A percentile compares a stretch with the other conserved stretches of the same genome.
Conservation (phyloP, 1,140 invertebrate species). For the Olivierus martensii region DNA sequence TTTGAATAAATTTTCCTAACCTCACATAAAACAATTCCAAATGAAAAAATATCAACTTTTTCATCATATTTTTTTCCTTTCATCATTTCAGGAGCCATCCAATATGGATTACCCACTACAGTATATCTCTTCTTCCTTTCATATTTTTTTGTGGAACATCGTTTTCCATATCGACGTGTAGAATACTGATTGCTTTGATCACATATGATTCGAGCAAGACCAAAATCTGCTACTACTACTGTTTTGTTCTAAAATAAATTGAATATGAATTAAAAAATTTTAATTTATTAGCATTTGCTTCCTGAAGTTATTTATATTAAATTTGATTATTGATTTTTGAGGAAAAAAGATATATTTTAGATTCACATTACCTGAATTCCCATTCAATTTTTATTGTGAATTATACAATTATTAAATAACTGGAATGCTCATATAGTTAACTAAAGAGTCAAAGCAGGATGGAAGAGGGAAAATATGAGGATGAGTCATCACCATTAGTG, state of each 20-base stretch:
- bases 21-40: conserved; percentile 91
- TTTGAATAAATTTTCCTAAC: conserved; percentile 35
- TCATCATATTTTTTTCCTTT: conserved; percentile 91
- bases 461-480: too few relatives aligned
- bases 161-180: conserved; percentile 20
- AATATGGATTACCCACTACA: conserved; percentile 89
- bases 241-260: conserved; percentile 54
- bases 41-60: conserved; percentile 94
- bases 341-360: too few relatives aligned
- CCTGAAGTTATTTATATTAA: too few relatives aligned
- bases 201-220: conserved; percentile 73
- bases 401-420: too few relatives aligned
- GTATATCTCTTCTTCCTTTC: conserved; percentile 54
- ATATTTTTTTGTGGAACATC: conserved; percentile 32
- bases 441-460: too few relatives aligned
- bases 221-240: conserved; percentile 90
- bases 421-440: too few relatives aligned
- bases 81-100: conserved; percentile 99
- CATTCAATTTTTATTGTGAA: too few relatives aligned
- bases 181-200: conserved; percentile 34
- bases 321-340: too few relatives aligned
- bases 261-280: too few relatives aligned
- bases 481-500: too few relatives aligned
- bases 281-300: too few relatives aligned
- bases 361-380: too few relatives aligned